A percentile compares a stretch with the other conserved stretches of the same genome.
Evolutionary conservation across 2,797 vertebrate species (phyloP).

Genomic region (Gambusia yucatana): DNA sequence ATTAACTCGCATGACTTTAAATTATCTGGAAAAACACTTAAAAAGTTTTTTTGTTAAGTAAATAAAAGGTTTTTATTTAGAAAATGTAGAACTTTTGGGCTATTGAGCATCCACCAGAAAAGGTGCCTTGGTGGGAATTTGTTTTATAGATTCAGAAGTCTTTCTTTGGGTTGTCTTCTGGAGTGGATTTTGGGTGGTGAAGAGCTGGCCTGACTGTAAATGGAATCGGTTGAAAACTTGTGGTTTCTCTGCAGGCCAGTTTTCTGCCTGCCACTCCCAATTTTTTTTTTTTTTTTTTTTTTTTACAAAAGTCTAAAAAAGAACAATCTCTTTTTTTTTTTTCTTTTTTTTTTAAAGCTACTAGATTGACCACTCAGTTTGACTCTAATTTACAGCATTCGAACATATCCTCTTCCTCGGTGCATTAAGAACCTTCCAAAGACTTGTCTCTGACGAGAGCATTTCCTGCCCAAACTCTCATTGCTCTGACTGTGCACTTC

Average conservation of each 20-base stretch:
- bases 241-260: neutral
- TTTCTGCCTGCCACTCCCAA: neutral
- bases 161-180: neutral
- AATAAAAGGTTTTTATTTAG: neutral
- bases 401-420: no score
- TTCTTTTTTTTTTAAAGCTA: neutral
- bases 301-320: neutral
- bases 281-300: neutral
- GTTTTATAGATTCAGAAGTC: neutral
- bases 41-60: no score
- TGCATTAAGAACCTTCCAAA: no score
- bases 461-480: neutral
- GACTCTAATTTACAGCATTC: neutral
- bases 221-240: neutral
- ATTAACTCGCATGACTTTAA: neutral
- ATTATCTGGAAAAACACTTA: no score
- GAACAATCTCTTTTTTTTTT: no score
- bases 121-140: neutral
- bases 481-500: neutral
- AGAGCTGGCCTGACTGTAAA: neutral
- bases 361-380: neutral
- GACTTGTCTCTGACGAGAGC: neutral
- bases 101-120: neutral
- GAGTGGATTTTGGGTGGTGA: neutral
- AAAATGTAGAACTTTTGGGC: neutral